Conservation (phyloP, 2,888 invertebrate species). For the Troilus luridus region DNA sequence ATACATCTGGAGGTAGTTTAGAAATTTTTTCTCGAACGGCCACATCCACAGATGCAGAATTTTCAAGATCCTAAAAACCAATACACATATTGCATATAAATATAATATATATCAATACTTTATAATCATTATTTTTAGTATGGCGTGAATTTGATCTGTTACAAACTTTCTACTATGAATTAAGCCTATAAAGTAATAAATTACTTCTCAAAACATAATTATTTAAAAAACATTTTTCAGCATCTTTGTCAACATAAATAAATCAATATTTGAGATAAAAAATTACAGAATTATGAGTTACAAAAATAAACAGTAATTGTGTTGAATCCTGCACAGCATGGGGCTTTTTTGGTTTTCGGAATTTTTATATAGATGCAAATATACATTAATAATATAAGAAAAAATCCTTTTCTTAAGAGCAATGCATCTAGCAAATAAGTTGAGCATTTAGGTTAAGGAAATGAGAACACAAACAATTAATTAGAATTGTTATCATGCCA, state of each 20-base stretch:
- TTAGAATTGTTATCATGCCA: neutral
- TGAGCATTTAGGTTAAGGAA: neutral
- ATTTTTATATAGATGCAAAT: too few relatives aligned
- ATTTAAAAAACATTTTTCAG: neutral
- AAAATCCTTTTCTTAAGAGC: too few relatives aligned
- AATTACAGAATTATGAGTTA: neutral
- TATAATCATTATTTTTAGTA: too few relatives aligned
- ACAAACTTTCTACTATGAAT: conserved; percentile 16
- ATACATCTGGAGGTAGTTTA: conserved; percentile 93
- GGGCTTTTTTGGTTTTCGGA: too few relatives aligned
- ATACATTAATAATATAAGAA: too few relatives aligned
- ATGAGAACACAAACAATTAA: neutral
- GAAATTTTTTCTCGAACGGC: conserved; percentile 93
- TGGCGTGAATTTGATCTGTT: conserved; percentile 4
- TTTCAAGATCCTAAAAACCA: conserved; percentile 81
- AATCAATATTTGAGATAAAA: neutral
- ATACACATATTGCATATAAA: neutral
- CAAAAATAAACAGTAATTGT: too few relatives aligned
- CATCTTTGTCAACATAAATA: neutral
- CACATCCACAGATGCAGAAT: conserved; percentile 96
- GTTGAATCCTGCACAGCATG: too few relatives aligned
- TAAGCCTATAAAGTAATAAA: neutral
- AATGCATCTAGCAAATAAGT: too few relatives aligned
- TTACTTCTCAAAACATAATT: neutral
- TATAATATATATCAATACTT: too few relatives aligned